Base-by-base conservation (phyloP, 2,113 vertebrate species). In the Brachypteracias leptosomus region DNA sequence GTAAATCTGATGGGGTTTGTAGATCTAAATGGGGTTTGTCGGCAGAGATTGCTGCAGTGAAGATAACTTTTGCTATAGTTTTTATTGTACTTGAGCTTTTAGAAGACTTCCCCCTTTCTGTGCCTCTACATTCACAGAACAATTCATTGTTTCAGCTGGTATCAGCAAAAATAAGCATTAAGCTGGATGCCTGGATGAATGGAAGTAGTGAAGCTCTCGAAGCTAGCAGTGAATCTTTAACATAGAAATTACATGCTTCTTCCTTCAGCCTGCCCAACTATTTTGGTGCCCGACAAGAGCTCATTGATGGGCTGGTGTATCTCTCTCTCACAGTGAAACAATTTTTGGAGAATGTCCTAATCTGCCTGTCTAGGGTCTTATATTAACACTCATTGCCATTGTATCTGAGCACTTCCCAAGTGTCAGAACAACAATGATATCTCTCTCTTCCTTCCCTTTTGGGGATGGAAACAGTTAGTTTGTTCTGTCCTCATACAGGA, bases 371-470 rank as follows among this genome's bases (percentile, higher is more conserved):
- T 62, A 85, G 38, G 22, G 31, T 74, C 59, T 90, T 80, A 26
- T 65, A 86, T 75, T 83, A 88, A 71, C 59, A 49, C 57, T 67
- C 7, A 1, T 59, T 86, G 42, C 77, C 59, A 86, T 93, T 95
- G 72, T 91, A 63, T 84, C 47, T 44, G 59, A 90, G 78, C 51
- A 71, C 90, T 97, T 96, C 72, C 79, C 75, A 92, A 90, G 88
- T 95, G 90, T 90, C 85, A 95, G 92, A 88, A 86, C 59, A 90
- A 95, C 91, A 96, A 86, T 88, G 66, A 24, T 96, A 84, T 94
- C 85, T 93, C 74, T 74, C 44, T 88, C 89, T 96, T 88, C 79
- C 95, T 94, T 95, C 88, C 92, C 80, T 2, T 13, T 36, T 7
- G 19, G 47, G n/a, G 55, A 40, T 96, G 88, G 92, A 96, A 96